Conservation (phyloP, 2,113 vertebrate genomes). For the Lophochroa leadbeateri region DNA sequence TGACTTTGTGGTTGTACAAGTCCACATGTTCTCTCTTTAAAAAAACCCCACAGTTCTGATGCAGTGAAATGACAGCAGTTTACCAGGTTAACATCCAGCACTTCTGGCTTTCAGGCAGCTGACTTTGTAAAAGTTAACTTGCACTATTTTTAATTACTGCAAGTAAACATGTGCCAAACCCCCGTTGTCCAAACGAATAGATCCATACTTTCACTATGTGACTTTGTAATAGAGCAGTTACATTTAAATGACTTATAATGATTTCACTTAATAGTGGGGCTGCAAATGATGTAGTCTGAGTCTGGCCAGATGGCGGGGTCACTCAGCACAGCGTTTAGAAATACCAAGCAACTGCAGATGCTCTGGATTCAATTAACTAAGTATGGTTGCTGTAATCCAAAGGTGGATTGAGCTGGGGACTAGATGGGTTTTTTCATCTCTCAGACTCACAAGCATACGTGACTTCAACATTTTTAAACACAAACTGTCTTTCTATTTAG, state of each 20-base stretch:
- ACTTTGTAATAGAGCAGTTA: neutral
- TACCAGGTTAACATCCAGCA: neutral
- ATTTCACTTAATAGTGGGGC: neutral
- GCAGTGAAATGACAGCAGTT: neutral
- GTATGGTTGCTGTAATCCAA: neutral
- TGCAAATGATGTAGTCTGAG: neutral
- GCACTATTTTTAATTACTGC: neutral
- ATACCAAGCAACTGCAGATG: neutral
- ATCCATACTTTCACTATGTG: neutral
- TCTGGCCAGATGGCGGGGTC: neutral
- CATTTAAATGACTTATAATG: neutral
- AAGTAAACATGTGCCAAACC: neutral
- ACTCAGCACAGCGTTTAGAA: neutral
- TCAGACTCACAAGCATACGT: neutral
- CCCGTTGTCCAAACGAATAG: neutral
- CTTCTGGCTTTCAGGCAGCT: neutral
- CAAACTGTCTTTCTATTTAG: neutral
- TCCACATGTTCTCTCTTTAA: neutral
- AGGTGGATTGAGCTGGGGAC: neutral
- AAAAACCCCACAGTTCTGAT: neutral
- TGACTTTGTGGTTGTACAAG: neutral
- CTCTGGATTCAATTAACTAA: slow-evolving; percentile 5
- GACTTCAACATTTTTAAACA: neutral
- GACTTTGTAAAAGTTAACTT: neutral
- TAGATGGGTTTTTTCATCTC: neutral